Conservation (phyloP, 2,797 vertebrate genomes). For the Alectoris magna region DNA sequence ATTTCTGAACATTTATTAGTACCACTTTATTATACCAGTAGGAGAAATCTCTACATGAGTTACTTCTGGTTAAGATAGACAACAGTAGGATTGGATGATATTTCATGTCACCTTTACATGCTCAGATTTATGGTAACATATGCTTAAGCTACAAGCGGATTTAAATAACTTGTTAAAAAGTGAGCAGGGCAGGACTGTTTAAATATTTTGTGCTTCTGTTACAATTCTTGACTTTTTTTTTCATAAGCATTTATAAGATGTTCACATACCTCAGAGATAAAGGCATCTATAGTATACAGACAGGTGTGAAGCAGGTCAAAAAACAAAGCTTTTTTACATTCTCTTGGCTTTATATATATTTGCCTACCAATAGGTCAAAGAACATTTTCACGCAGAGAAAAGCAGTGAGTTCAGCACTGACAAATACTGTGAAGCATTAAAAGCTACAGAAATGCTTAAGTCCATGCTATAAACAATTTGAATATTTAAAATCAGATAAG, state of each 20-base stretch:
- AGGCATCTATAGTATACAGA: background rate
- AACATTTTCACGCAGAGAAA: background rate
- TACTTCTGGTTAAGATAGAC: background rate
- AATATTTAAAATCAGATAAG: background rate
- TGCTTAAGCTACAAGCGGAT: background rate
- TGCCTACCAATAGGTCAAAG: background rate
- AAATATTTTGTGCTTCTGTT: background rate
- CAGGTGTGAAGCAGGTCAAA: rapidly evolving
- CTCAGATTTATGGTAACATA: background rate
- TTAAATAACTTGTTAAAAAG: background rate
- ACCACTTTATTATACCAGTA: background rate
- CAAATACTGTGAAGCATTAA: background rate
- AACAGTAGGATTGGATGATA: background rate
- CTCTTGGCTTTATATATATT: background rate
- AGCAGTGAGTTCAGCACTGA: background rate
- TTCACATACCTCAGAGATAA: background rate
- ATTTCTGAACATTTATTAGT: slow-evolving; percentile 37
- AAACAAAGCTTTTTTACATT: background rate
- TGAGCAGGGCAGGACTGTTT: background rate
- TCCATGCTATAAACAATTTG: background rate
- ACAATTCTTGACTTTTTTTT: background rate
- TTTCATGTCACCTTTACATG: background rate
- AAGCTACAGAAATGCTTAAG: background rate
- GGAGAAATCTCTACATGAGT: background rate
- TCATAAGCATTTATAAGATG: background rate